Evolutionary conservation across 1,140 invertebrate species (phyloP).

Genomic region (Procambarus clarkii): DNA sequence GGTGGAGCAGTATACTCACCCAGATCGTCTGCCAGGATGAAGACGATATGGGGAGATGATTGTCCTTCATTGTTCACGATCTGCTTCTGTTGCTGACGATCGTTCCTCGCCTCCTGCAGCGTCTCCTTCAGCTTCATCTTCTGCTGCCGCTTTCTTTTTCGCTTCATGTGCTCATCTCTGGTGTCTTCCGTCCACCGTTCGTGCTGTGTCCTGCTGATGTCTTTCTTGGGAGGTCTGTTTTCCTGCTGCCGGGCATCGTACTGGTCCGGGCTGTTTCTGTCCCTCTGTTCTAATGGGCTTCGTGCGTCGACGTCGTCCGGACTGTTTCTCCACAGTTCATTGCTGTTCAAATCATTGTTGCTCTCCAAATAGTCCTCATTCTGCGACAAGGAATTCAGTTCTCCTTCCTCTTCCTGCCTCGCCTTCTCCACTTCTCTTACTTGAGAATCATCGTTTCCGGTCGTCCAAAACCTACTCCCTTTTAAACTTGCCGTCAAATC

Average conservation of each 20-base stretch:
- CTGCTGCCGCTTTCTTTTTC: not conserved
- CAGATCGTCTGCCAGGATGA: conserved; percentile 37
- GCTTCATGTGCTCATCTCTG: not conserved
- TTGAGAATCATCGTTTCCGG: not conserved
- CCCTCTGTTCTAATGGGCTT: not conserved
- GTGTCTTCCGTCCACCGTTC: not conserved
- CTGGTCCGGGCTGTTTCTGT: not conserved
- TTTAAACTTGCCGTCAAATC: not conserved
- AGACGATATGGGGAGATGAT: conserved; percentile 12
- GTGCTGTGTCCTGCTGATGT: not conserved
- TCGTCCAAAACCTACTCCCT: not conserved
- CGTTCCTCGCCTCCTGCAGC: not conserved
- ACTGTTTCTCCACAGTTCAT: too few species aligned
- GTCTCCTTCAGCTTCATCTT: not conserved
- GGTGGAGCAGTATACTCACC: not conserved
- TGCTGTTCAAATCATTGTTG: too few species aligned
- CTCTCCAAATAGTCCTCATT: too few species aligned
- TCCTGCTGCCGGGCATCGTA: not conserved
- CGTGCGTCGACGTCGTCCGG: not conserved
- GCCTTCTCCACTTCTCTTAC: not conserved
- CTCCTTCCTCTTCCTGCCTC: not conserved
- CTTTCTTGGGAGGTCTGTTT: not conserved
- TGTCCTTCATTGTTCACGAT: not conserved
- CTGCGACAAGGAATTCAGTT: not conserved
- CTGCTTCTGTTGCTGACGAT: not conserved